Percentiles rank a stretch among this genome's conserved stretches.
Evolutionary conservation across 2,113 vertebrate genomes (phyloP).

Genomic region (Oreocharis arfaki): DNA sequence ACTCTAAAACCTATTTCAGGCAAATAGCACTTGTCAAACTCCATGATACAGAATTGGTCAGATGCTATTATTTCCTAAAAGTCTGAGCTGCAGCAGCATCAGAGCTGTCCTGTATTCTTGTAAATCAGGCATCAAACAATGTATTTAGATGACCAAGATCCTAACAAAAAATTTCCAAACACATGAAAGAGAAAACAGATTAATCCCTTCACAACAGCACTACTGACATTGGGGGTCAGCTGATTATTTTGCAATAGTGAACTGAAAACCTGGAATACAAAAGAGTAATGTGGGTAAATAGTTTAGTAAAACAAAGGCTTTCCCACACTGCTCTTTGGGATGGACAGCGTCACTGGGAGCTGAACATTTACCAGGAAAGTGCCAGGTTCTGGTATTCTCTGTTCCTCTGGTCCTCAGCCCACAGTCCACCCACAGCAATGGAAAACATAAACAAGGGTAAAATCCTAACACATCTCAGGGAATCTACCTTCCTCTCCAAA

Average conservation of each 20-base stretch:
- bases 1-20: not conserved
- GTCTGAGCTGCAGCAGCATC: not conserved
- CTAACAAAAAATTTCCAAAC: constrained; percentile 38
- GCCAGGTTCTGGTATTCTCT: constrained; percentile 75
- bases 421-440: not conserved
- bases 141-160: constrained; percentile 42
- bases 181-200: constrained; percentile 31
- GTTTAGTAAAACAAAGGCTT: constrained; percentile 53
- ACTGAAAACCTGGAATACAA: constrained; percentile 48
- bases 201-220: constrained; percentile 59
- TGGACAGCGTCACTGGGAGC: not conserved
- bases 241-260: constrained; percentile 50
- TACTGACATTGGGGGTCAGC: constrained; percentile 35
- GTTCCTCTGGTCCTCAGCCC: not conserved
- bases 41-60: not conserved
- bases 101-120: not conserved
- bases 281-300: constrained; percentile 50
- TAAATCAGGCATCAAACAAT: constrained; percentile 14
- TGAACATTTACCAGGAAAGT: constrained; percentile 45
- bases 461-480: not conserved
- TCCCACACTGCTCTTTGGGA: constrained; percentile 33
- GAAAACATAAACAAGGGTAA: not conserved
- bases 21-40: not conserved
- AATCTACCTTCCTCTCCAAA: not conserved
- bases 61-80: not conserved